These are phyloP conservation scores for Brienomyrus longianalis DNA, from an alignment of 2,113 vertebrate species.

Conservation along the genomic window DNA sequence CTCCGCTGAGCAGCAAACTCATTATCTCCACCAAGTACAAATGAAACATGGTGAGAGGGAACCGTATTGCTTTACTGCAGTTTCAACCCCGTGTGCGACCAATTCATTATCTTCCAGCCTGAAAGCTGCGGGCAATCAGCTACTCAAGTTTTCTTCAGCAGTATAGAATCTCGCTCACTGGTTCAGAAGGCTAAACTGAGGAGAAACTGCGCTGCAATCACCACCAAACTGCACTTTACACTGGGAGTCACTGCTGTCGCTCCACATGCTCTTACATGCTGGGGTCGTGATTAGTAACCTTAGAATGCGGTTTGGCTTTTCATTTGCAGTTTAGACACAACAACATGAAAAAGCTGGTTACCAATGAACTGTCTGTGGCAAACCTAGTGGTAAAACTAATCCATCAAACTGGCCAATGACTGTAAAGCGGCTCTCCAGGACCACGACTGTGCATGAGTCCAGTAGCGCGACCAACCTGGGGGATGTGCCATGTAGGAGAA, in stretches of 20 bases:
- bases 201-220: background rate
- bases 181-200: background rate
- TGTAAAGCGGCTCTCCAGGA: background rate
- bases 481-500: conserved; percentile 68
- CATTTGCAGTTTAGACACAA: background rate
- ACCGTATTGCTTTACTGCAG: background rate
- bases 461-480: conserved; percentile 45
- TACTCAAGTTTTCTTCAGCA: background rate
- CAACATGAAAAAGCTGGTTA: background rate
- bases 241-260: background rate
- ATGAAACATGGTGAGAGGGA: background rate
- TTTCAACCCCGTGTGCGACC: background rate
- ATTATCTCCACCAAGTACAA: background rate
- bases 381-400: background rate
- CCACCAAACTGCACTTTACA: background rate
- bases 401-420: background rate
- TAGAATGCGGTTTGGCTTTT: background rate
- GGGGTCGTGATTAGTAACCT: background rate
- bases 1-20: background rate
- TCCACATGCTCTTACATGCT: background rate
- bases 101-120: background rate
- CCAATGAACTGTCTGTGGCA: background rate
- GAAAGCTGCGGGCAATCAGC: background rate
- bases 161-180: background rate
- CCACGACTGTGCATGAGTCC: background rate